phyloP scores from a whole-genome alignment of 1,140 invertebrate genomes.

The Chlorops oryzae region DNA sequence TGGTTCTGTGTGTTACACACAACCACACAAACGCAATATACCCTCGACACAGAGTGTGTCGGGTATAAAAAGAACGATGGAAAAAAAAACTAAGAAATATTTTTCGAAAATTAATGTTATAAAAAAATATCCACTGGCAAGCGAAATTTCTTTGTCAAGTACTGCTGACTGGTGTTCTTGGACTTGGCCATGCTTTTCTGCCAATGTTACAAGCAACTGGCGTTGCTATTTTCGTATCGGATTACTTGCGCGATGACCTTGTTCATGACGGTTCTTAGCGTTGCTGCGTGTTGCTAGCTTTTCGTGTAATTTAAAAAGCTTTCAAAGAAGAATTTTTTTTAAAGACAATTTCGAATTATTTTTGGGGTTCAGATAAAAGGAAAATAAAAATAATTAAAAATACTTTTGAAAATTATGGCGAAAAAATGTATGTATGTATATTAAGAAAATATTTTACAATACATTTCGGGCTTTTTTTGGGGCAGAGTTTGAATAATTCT shows the following conservation, averaged over 20 bases:
- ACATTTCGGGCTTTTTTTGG: no score
- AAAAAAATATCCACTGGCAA: background rate
- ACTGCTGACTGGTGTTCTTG: constrained; percentile 37
- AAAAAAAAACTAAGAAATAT: no score
- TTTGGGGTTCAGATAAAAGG: no score
- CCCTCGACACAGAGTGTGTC: no score
- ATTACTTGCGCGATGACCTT: background rate
- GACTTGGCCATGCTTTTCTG: constrained; percentile 34
- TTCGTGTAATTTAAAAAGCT: background rate
- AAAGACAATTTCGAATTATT: background rate
- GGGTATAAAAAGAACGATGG: no score
- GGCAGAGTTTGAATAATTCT: no score
- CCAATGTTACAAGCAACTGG: constrained; percentile 1
- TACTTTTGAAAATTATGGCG: no score
- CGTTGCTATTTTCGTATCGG: background rate
- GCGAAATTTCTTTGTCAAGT: constrained; percentile 19
- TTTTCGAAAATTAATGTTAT: background rate
- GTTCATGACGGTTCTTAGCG: constrained; percentile 1
- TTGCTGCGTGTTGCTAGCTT: background rate
- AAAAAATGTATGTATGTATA: no score
- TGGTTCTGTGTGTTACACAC: no score
- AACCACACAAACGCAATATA: no score
- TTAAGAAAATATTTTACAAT: no score
- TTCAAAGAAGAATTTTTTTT: background rate
- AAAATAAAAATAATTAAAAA: no score